Evolutionary conservation across 2,113 vertebrate species (phyloP).

Genomic region (Microcebus murinus): DNA sequence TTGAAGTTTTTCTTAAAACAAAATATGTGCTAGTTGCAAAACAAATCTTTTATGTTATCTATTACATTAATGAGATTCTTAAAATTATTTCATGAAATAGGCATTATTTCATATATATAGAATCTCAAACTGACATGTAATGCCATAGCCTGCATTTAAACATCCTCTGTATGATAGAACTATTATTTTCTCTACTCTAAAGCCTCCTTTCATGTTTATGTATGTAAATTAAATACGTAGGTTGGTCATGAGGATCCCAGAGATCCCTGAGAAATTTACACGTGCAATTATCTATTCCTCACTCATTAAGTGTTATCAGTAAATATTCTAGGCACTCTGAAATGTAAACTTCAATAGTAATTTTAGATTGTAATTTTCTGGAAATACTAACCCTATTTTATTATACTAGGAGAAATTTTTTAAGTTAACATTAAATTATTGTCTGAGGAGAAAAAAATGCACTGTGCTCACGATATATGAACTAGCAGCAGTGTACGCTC

Average conservation of each 20-base stretch:
- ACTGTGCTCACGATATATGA: slow-evolving; percentile 52
- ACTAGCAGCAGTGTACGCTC: neutral
- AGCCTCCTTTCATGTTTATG: neutral
- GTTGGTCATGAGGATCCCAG: neutral
- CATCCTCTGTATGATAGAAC: neutral
- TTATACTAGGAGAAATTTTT: neutral
- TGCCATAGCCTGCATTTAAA: neutral
- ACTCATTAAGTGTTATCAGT: neutral
- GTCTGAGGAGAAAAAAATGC: neutral
- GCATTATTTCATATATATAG: neutral
- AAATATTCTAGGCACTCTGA: neutral
- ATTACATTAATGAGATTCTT: neutral
- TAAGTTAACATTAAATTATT: slow-evolving; percentile 33
- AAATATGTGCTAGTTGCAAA: neutral
- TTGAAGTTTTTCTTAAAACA: neutral
- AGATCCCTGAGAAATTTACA: neutral
- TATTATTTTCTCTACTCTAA: neutral
- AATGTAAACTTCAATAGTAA: neutral
- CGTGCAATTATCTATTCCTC: neutral
- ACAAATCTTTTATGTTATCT: neutral
- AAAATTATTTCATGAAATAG: neutral
- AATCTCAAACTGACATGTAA: neutral
- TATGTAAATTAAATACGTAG: slow-evolving; percentile 12
- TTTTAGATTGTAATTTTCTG: neutral
- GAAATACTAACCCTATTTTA: neutral